Base-by-base conservation (phyloP, 2,797 vertebrate genomes). In the Mus minutoides region DNA sequence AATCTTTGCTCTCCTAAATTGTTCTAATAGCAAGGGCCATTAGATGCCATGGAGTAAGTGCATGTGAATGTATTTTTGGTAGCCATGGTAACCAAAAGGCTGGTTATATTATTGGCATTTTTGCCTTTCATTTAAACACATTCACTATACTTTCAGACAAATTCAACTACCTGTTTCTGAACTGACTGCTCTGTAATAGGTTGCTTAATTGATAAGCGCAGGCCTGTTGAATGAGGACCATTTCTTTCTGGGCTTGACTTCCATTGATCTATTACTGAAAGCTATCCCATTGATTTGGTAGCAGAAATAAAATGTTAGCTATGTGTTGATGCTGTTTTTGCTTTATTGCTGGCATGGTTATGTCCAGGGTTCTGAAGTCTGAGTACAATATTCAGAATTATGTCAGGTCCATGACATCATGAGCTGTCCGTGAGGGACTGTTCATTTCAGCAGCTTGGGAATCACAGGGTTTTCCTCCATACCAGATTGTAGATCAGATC, bases 1-100 rank as follows among this genome's bases (percentile, higher is more conserved):
- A 80, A 76, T 92, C 43, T 90, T 94, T 67, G 37, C 58, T 93
- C 21, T 83, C 52, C 40, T 94, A 43, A 64, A 52, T 84, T 92
- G 64, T 71, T 90, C 95, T 79, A 89, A 96, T 67, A 71, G 60
- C 29, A 76, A 87, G 43, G 83, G 26, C 31, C 40, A 71, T 76
- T 82, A 89, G 37, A 91, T 37, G 56, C 71, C 71, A 88, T 6
- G 75, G 31, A 94, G 6, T 52, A 92, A 93, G 56, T n/a, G n/a
- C 13, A n/a, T 82, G 4, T 82, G 88, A 85, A 22, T 92, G 43
- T 37, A 73, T 94, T 88, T 62, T 85, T 14, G 22, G 29, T 43
- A 52, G n/a, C 24, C 29, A 29, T 49, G 54, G 75, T 84, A 86
- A 83, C 67, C 4, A 54, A 62, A 88, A 78, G 56, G 0, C 31